These are phyloP conservation scores for Scolopax bukidnonensis DNA, from an alignment of 2,797 vertebrate genomes.

Conservation along the genomic window DNA sequence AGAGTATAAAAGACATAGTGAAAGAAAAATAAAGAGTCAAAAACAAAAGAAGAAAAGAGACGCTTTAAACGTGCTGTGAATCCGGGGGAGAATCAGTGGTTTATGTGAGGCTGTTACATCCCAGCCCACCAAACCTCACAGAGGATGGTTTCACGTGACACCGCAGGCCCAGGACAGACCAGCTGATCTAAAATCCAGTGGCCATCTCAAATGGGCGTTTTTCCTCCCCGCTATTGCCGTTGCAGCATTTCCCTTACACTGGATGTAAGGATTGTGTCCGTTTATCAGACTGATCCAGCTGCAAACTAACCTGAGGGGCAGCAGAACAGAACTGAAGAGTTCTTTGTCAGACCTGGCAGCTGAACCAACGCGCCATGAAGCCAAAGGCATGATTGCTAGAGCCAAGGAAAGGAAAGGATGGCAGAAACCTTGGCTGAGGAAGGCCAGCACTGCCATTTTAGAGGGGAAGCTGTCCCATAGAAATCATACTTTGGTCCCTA, in stretches of 20 bases:
- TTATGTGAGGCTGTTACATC: background rate
- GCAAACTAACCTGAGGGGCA: background rate
- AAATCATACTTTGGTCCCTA: background rate
- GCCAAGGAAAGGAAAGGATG: background rate
- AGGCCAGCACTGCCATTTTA: background rate
- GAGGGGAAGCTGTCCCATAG: background rate
- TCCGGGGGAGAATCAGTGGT: background rate
- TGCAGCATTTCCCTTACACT: background rate
- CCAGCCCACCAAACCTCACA: background rate
- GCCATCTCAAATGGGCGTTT: background rate
- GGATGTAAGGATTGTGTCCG: background rate
- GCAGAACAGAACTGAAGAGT: background rate
- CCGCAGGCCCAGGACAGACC: background rate
- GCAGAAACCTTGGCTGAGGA: background rate
- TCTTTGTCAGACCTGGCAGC: background rate
- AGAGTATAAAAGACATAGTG: background rate
- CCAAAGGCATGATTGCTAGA: background rate
- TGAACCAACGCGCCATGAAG: background rate
- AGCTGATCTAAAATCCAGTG: background rate
- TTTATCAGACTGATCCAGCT: background rate
- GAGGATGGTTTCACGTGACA: background rate
- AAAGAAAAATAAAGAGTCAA: background rate
- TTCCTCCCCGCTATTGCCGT: background rate
- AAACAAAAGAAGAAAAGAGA: background rate
- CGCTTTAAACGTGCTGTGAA: background rate